These are phyloP conservation scores for Hydrophis major DNA, from an alignment of 2,797 vertebrate genomes.

Conservation along the genomic window DNA sequence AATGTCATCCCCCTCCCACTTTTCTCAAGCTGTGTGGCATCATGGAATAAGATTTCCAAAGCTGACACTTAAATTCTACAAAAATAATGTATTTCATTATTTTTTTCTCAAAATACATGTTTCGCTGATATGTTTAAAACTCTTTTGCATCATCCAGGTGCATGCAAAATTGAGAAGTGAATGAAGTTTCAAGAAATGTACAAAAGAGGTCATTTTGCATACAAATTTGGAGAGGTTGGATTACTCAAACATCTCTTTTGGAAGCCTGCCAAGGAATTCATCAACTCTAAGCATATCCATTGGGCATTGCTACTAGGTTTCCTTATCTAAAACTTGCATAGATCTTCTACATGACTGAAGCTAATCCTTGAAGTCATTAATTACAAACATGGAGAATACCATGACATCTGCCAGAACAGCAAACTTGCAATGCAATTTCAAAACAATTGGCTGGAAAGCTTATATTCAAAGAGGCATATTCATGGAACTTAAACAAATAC, in stretches of 20 bases:
- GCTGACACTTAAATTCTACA: background rate
- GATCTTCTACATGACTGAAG: slow-evolving; percentile 17
- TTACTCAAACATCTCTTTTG: background rate
- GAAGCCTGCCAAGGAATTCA: background rate
- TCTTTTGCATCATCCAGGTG: background rate
- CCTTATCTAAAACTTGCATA: slow-evolving; percentile 13
- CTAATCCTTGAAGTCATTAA: slow-evolving; percentile 14
- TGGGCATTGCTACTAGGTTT: background rate
- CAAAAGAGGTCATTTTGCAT: background rate
- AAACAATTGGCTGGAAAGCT: background rate
- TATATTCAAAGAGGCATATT: background rate
- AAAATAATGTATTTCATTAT: background rate
- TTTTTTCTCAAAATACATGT: background rate
- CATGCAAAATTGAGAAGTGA: background rate
- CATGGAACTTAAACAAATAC: background rate
- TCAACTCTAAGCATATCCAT: background rate
- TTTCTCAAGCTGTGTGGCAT: too few relatives aligned
- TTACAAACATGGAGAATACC: background rate
- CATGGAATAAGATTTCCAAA: too few relatives aligned
- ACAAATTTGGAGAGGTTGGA: background rate
- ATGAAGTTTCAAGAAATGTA: background rate
- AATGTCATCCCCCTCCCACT: too few relatives aligned
- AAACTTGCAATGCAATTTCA: background rate
- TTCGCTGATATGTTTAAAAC: background rate
- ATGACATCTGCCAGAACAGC: background rate